These are phyloP conservation scores for Polylopha cassiicola DNA, from an alignment of 2,888 invertebrate species.

Conservation along the genomic window DNA sequence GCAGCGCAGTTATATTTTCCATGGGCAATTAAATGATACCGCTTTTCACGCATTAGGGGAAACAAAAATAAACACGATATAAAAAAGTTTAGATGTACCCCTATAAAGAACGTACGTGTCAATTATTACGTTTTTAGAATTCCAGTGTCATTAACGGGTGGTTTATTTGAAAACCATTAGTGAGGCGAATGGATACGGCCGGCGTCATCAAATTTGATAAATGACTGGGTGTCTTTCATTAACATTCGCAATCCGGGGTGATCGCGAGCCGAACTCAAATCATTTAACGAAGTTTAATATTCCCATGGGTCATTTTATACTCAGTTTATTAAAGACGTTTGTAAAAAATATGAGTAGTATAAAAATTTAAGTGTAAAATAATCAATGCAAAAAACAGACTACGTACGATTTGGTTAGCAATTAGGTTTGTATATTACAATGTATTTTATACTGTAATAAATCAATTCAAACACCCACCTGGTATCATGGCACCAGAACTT, in stretches of 20 bases:
- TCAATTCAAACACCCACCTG: too few relatives aligned
- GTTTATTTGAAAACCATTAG: conserved; percentile 71
- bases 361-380: too few relatives aligned
- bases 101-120: conserved; percentile 33
- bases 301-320: conserved; percentile 2
- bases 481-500: too few relatives aligned
- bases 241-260: conserved; percentile 40
- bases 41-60: conserved; percentile 5
- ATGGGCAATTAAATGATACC: conserved; percentile 32
- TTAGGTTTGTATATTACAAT: too few relatives aligned
- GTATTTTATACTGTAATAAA: too few relatives aligned
- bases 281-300: conserved; percentile 9
- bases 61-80: conserved; percentile 10
- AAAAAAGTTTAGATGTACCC: too few relatives aligned
- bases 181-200: conserved; percentile 50
- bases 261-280: conserved; percentile 41
- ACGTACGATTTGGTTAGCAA: too few relatives aligned
- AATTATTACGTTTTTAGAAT: conserved; percentile 48
- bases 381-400: too few relatives aligned
- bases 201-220: conserved; percentile 46
- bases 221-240: conserved; percentile 58
- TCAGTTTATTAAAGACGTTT: conserved; percentile 9
- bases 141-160: conserved; percentile 50
- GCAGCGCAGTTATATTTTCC: conserved; percentile 23
- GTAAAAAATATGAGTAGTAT: conserved; percentile 8